Evolutionary conservation across 2,888 invertebrate species (phyloP), one percentile per base, ranked within the genome.

Genomic region (Perizoma affinitatum): DNA sequence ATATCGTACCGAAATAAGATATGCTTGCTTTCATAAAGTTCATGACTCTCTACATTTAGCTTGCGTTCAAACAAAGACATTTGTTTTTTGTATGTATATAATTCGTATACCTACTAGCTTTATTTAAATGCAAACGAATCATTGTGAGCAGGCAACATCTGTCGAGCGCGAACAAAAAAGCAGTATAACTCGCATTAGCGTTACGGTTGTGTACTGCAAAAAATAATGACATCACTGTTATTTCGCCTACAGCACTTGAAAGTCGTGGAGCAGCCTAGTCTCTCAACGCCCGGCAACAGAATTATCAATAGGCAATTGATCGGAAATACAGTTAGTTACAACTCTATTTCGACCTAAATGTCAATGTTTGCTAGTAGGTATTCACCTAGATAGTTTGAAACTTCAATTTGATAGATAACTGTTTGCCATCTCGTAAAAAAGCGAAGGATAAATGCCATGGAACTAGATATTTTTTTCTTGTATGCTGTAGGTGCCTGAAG

Each of bases 161-260:
- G 83, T 79, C 76, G 80, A 82, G 70, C 78, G 70, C 75, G 75
- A 82, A 85, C 84, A 89, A 90, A 89, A 58, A 88, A 88, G 78
- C 80, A 79, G 82, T 83, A 82, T 83, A 83, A 83, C 80, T 85
- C 80, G 71, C 83, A 84, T 85, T 83, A 86, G 80, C 80, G 76
- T 83, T 79, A 75, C 82, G 61, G 74, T 78, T 47, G 44, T 38
- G 78, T 73, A 71, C 71, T 71, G 79, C 85, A 86, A 87, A 88
- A 88, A 90, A 83, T 75, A 73, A 86, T 89, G 86, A 88, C 86
- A 86, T 87, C 90, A 88, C 78, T 76, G 73, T 80, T 77, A 76
- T 78, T 82, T 80, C 71, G 74, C 68, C 68, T 75, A 10, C 74
- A 66, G 66, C 63, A 68, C 67, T 75, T 69, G 63, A 70, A 83